phyloP scores from a whole-genome alignment of 2,888 invertebrate species.

The Eupelmus urozonus region DNA sequence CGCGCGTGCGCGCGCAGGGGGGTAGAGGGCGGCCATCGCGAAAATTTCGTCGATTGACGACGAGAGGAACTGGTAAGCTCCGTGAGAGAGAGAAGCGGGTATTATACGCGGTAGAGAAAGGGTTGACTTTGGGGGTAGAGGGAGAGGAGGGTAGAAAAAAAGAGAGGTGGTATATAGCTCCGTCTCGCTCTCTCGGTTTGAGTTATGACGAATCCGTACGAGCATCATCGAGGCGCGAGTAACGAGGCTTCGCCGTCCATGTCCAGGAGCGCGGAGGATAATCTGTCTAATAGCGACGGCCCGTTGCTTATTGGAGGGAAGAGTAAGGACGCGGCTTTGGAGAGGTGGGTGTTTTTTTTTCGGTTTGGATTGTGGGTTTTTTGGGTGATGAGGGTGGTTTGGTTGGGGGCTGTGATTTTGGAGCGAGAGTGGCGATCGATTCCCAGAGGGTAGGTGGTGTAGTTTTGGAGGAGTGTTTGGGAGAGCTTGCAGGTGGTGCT shows the following conservation, averaged over 20 bases:
- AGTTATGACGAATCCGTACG: slow-evolving; percentile 34
- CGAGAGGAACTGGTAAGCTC: neutral
- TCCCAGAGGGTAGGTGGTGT: too few relatives aligned
- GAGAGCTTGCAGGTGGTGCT: too few relatives aligned
- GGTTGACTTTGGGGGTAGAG: neutral
- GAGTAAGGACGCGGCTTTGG: too few relatives aligned
- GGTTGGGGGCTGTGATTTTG: too few relatives aligned
- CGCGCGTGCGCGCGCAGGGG: slow-evolving; percentile 7
- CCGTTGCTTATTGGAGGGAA: slow-evolving; percentile 72
- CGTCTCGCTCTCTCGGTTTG: neutral
- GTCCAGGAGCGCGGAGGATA: slow-evolving; percentile 71
- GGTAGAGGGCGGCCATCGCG: neutral
- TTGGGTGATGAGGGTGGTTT: too few relatives aligned
- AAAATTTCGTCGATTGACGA: slow-evolving; percentile 30
- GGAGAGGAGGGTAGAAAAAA: neutral
- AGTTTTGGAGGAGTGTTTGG: too few relatives aligned
- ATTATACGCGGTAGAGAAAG: neutral
- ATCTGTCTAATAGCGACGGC: slow-evolving; percentile 74
- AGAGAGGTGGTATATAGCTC: neutral
- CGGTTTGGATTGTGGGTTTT: too few relatives aligned
- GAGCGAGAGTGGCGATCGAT: too few relatives aligned
- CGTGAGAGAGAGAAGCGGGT: slow-evolving; percentile 1
- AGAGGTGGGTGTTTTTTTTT: too few relatives aligned
- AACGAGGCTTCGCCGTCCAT: slow-evolving; percentile 70
- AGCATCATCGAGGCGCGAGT: slow-evolving; percentile 10